Base-by-base conservation (phyloP, 2,113 vertebrate genomes). In the Irena cyanogastra region DNA sequence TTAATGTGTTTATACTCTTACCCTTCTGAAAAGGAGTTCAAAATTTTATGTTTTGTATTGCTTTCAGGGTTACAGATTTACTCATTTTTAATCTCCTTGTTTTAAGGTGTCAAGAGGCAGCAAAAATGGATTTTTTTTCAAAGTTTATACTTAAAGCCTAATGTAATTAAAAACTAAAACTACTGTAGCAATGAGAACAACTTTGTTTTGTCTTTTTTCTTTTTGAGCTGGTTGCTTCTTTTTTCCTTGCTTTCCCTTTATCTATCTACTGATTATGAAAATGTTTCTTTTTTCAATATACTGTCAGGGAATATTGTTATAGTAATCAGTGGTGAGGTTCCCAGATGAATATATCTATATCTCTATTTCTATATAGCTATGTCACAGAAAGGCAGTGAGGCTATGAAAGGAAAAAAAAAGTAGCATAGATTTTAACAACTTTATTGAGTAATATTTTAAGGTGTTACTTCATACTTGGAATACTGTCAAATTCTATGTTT, bases 401-500 rank as follows among this genome's bases (percentile, higher is more conserved):
- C 24, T 87, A 72, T 45, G 52, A 30, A 93, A 30, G 13, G 18
- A 6, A 22, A 16, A 42, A 74, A 52, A 30, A 5, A 3, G 24
- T 80, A 35, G 8, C 22, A 33, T 66, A 50, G 13, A 47, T 70
- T 95, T 93, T 79, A 66, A 33, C 31, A 83, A 68, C 21, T 87
- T 85, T 53, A 59, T 68, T 3, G 11, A 74, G 54, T 74, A 80
- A 63, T 95, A 50, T 76, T 61, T 94, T 45, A 88, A 79, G 66
- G 30, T 88, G 33, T 81, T 95, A 81, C 72, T 65, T 75, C 31
- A 56, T 30, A n/a, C 68, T 95, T 97, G 94, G 91, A 97, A 97
- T 95, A 70, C 75, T 97, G 77, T 98, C 94, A 75, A 86, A 94
- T 95, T 97, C 87, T 98, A 6, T 97, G 78, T 98, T 92, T 91